Conservation (phyloP, 2,888 invertebrate genomes). For the Stegana nigrithorax region DNA sequence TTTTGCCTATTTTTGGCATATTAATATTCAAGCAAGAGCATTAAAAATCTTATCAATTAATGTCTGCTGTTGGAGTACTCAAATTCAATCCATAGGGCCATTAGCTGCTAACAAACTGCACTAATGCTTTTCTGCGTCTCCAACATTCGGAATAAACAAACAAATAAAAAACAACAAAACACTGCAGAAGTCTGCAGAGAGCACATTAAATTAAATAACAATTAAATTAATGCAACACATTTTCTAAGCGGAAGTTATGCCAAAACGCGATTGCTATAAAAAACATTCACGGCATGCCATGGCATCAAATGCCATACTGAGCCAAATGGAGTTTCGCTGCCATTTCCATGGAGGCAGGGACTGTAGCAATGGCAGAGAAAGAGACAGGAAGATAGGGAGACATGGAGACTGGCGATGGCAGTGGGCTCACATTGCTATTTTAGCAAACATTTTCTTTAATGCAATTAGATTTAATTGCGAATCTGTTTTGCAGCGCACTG, state of each 20-base stretch:
- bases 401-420: not conserved
- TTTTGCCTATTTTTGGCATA: too few species aligned
- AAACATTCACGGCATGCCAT: too few species aligned
- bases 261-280: not conserved
- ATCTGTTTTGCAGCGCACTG: not conserved
- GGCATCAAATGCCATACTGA: too few species aligned
- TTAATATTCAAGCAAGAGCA: too few species aligned
- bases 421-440: constrained; percentile 1
- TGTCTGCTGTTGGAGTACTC: too few species aligned
- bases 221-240: constrained; percentile 8
- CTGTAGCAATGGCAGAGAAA: not conserved
- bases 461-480: constrained; percentile 57
- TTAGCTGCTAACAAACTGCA: too few species aligned
- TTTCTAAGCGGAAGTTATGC: not conserved
- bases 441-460: constrained; percentile 21
- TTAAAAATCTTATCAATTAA: too few species aligned
- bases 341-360: not conserved
- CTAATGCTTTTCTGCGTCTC: too few species aligned
- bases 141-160: too few species aligned
- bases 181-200: too few species aligned
- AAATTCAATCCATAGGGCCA: too few species aligned
- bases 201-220: constrained; percentile 5
- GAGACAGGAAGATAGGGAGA: not conserved
- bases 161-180: not conserved
- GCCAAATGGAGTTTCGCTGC: too few species aligned